Percentiles rank a stretch among this genome's conserved stretches.
Conservation (phyloP, 1,140 invertebrate genomes). For the Lycorma delicatula region DNA sequence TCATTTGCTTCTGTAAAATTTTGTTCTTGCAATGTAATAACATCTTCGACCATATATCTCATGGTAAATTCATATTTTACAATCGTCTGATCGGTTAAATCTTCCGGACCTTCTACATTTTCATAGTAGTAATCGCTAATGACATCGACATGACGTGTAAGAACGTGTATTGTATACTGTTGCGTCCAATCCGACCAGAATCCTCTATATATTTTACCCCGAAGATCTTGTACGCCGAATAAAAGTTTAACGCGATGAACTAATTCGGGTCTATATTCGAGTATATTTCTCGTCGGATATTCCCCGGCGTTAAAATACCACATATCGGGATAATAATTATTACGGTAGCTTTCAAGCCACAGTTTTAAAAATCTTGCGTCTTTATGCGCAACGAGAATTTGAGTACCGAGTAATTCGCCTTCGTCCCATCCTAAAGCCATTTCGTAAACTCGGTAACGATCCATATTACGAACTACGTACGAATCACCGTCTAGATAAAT, state of each 20-base stretch:
- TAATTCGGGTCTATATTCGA: neutral
- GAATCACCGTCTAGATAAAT: slow-evolving; percentile 29
- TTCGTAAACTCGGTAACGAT: slow-evolving; percentile 33
- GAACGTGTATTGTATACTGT: slow-evolving; percentile 29
- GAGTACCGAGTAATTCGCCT: slow-evolving; percentile 12
- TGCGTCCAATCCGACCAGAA: slow-evolving; percentile 25
- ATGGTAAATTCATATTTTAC: neutral
- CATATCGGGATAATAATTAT: slow-evolving; percentile 20
- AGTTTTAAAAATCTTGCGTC: slow-evolving; percentile 32
- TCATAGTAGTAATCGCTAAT: neutral
- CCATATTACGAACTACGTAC: slow-evolving; percentile 23
- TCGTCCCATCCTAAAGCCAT: slow-evolving; percentile 37
- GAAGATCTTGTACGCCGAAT: slow-evolving; percentile 32
- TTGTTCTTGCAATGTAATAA: neutral
- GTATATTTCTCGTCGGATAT: slow-evolving; percentile 22
- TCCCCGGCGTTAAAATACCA: slow-evolving; percentile 37
- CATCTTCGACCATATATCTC: neutral
- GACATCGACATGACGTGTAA: slow-evolving; percentile 22
- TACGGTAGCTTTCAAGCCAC: slow-evolving; percentile 32
- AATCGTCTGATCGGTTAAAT: neutral
- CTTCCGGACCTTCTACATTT: neutral
- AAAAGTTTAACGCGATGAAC: slow-evolving; percentile 26
- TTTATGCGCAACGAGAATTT: slow-evolving; percentile 32
- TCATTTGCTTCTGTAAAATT: no score
- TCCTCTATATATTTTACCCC: slow-evolving; percentile 24